Base-by-base conservation (phyloP, 2,113 vertebrate genomes). In the Pagrus major region DNA sequence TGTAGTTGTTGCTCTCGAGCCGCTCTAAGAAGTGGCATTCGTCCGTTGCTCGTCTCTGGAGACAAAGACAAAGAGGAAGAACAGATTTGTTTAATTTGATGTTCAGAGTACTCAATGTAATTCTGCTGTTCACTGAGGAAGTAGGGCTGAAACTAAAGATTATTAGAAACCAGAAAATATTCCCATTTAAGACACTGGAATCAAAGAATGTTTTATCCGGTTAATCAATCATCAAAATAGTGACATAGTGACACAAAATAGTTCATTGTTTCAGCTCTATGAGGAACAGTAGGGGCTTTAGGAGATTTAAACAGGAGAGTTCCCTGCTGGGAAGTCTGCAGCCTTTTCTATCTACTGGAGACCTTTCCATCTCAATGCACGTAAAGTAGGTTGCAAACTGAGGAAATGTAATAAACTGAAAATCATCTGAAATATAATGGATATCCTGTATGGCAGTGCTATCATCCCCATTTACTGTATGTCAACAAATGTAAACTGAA, bases 1-100 rank as follows among this genome's bases (percentile, higher is more conserved):
- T 99, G 93, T 99, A 99, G 95, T 99, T 99, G 93, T 99, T 99
- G 66, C 97, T 95, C 91, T 99, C 98, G 44, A 99, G 83, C 4
- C 96, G 95, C 91, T 99, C 98, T 33, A 97, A 93, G 90, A 99
- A 99, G 94, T 99, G 94, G 91, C 98, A 99, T 88, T 99, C 98
- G 2, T 99, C 98, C 1, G 97, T 99, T n/a, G 95, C 92, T 12
- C 95, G 96, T 94, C 96, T 99, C 98, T 99, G 89, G 21, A 51
- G 86, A 77, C 61, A 31, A 90, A 89, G 66, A 64, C 25, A 75
- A 73, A 79, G 27, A 86, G 23, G 29, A 11, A 61, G 0, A 16
- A 41, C 4, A n/a, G 0, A 18, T 21, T 11, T 4, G 6, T 55
- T 58, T 31, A 0, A 29, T 49, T 18, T 49, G 4, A 60, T 39